A percentile compares a stretch with the other conserved stretches of the same genome.
Evolutionary conservation across 53 echinoderm and acorn worm species (phyloP).

Genomic region (Echinometra lucunter): DNA sequence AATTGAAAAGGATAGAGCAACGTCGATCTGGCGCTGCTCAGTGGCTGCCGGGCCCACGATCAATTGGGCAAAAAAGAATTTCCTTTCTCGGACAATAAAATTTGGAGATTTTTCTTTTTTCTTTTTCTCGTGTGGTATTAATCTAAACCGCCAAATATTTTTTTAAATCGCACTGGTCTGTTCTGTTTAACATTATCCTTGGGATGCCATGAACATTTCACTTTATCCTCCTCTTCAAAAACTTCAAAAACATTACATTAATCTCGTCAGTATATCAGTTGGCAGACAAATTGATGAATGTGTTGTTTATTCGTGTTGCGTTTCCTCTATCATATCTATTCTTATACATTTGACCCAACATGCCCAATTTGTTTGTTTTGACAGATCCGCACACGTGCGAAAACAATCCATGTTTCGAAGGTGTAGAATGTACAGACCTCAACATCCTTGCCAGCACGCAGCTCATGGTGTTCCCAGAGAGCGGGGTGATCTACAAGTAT

Average conservation of each 20-base stretch:
- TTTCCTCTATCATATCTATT: background rate
- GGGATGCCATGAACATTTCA: background rate
- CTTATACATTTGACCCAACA: too few relatives aligned
- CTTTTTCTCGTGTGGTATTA: too few relatives aligned
- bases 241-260: background rate
- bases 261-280: background rate
- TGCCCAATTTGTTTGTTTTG: too few relatives aligned
- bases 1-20: too few relatives aligned
- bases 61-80: too few relatives aligned
- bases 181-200: background rate
- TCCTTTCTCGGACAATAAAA: too few relatives aligned
- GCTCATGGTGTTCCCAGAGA: constrained; percentile 59
- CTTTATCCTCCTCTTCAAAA: background rate
- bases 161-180: background rate
- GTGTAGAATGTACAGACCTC: constrained; percentile 33
- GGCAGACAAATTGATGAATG: background rate
- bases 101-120: too few relatives aligned
- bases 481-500: constrained; percentile 77
- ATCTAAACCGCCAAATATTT: too few relatives aligned
- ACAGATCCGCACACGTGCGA: constrained; percentile 63
- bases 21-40: too few relatives aligned
- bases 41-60: too few relatives aligned
- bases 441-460: constrained; percentile 56
- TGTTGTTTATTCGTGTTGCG: background rate
- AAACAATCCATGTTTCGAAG: constrained; percentile 57